Evolutionary conservation across 2,888 invertebrate genomes (phyloP).

Genomic region (Tetanocera ferruginea): DNA sequence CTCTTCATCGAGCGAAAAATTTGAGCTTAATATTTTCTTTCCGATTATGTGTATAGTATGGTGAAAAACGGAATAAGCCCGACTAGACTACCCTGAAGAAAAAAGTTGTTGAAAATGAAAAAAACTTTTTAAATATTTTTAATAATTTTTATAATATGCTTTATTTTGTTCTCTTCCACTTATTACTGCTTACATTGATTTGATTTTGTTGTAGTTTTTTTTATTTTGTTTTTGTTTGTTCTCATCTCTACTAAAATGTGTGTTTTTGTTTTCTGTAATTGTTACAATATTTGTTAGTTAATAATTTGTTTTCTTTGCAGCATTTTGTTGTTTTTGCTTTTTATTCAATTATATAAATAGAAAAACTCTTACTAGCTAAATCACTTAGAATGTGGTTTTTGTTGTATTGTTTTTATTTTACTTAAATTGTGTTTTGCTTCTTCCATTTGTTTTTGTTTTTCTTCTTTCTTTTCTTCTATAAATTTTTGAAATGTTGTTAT

Average conservation of each 20-base stretch:
- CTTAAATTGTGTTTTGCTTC: background rate
- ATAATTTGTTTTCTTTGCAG: constrained; percentile 12
- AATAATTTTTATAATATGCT: constrained; percentile 24
- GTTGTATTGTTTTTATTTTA: constrained; percentile 3
- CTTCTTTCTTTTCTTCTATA: background rate
- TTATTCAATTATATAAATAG: constrained; percentile 28
- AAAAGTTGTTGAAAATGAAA: background rate
- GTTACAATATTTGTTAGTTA: constrained; percentile 34
- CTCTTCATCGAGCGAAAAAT: too few species aligned
- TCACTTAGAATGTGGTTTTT: constrained; percentile 32
- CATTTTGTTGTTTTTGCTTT: constrained; percentile 4
- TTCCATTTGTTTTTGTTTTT: constrained; percentile 18
- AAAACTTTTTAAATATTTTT: background rate
- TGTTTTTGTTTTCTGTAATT: constrained; percentile 11
- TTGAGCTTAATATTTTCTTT: too few species aligned
- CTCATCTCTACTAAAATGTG: constrained; percentile 32
- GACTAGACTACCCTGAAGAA: too few species aligned
- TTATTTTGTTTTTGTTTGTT: constrained; percentile 1
- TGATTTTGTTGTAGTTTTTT: constrained; percentile 15
- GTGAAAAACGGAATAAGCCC: too few species aligned
- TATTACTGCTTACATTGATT: constrained; percentile 27
- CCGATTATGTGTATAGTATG: too few species aligned
- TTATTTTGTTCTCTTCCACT: constrained; percentile 21
- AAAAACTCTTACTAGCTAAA: constrained; percentile 32
- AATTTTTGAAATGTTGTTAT: constrained; percentile 10